A percentile compares a stretch with the other conserved stretches of the same genome.
phyloP scores from a whole-genome alignment of 2,113 vertebrate species.

The Malurus elegans region DNA sequence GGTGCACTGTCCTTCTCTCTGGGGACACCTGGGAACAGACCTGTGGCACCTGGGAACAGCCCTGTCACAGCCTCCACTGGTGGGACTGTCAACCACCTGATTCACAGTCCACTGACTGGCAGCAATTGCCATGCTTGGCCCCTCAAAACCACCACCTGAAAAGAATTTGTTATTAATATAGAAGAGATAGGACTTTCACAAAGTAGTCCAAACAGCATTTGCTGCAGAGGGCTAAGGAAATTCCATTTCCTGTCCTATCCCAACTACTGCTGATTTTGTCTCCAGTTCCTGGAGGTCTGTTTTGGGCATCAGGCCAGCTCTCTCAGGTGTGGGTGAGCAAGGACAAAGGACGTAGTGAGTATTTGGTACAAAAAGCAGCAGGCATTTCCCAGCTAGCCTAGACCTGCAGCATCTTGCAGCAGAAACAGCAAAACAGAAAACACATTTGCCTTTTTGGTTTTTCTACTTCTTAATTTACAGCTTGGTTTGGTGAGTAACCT shows the following conservation, averaged over 20 bases:
- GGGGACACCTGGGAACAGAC: fast-evolving
- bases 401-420: not conserved
- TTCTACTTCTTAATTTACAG: not conserved
- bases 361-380: not conserved
- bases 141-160: not conserved
- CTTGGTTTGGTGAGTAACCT: not conserved
- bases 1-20: not conserved
- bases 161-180: not conserved
- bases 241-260: not conserved
- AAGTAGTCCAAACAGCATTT: not conserved
- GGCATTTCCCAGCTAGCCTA: not conserved
- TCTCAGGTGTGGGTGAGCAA: not conserved
- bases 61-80: not conserved
- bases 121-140: not conserved
- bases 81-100: not conserved
- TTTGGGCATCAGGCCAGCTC: not conserved
- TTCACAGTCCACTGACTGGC: not conserved
- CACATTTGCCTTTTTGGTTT: not conserved
- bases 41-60: not conserved
- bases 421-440: not conserved
- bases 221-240: not conserved
- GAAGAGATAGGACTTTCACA: not conserved
- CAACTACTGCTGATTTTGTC: not conserved
- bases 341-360: not conserved
- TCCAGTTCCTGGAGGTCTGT: not conserved